Evolutionary conservation across 2,113 vertebrate species (phyloP).

Genomic region (Protobothrops mucrosquamatus): DNA sequence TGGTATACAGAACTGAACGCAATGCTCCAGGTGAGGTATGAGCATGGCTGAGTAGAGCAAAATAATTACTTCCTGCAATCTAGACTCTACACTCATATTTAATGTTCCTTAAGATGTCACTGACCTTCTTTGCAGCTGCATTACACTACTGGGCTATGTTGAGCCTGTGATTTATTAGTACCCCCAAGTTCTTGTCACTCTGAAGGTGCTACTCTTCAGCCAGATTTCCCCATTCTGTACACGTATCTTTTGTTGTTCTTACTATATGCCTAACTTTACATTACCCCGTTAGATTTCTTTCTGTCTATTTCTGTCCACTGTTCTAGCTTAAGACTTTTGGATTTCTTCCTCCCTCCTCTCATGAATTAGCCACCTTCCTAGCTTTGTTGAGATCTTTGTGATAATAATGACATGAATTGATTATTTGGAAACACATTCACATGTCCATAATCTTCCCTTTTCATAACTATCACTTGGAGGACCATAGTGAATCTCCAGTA

Average conservation of each 20-base stretch:
- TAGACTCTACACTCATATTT: neutral
- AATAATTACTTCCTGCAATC: neutral
- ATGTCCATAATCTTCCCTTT: neutral
- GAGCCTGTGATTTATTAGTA: neutral
- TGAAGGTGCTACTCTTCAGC: neutral
- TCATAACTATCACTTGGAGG: neutral
- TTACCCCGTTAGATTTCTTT: neutral
- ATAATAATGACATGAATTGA: neutral
- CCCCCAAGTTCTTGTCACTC: neutral
- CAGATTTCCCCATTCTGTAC: neutral
- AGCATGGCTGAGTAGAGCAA: neutral
- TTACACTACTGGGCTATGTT: neutral
- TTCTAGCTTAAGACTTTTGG: neutral
- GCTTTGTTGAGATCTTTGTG: neutral
- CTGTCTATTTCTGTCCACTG: neutral
- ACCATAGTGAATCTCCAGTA: too few relatives aligned
- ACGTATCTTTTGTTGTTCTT: neutral
- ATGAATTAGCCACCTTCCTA: neutral
- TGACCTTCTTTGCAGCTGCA: neutral
- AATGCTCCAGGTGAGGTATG: neutral
- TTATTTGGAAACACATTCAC: neutral
- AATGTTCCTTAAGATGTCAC: neutral
- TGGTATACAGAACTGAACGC: neutral
- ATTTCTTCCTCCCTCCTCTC: neutral
- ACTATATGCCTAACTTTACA: neutral